Evolutionary conservation across 2,888 invertebrate genomes (phyloP), one percentile per base, ranked within the genome.

Genomic region (Meandrusa payeni): DNA sequence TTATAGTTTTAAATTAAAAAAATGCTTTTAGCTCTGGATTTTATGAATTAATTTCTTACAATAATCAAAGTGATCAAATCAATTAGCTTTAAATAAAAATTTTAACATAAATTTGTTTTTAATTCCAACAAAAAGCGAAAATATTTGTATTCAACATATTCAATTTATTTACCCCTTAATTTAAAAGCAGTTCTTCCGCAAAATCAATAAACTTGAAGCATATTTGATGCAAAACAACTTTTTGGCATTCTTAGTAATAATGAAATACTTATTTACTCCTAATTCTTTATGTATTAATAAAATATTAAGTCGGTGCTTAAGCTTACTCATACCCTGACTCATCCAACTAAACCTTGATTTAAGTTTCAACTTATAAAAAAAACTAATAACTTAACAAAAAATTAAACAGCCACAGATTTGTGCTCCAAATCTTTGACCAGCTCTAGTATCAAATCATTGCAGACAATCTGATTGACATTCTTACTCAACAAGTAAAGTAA

Each of bases 401-500:
- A 36, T 67, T 67, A 85, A 50, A 78, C 69, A 57, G 64, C 64
- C 41, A 70, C 50, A 52, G 75, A 61, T 50, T 62, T 76, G 24
- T 70, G 65, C 9, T 82, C 75, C 5, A 82, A 52, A 37, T 78
- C 76, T 49, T 78, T 80, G 15, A 80, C 77, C 28, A 92, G 66
- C 48, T 90, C 89, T 31, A 87, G 58, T 41, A 93, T 72, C 29
- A 94, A 69, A 54, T 93, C 93, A 50, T 89, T 88, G 67, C 91
- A 93, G 36, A 92, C 77, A 9, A 91, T 75, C 0, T 93, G 92
- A 68, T 93, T 93, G 55, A 95, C 89, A 69, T 95, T 95, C 62
- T 92, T 93, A 43, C 93, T 92, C 31, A 95, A 82, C 63, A 93
- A 91, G 67, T 93, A 91, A 5, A 95, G 74, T 20, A 95, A 67